Conservation (phyloP, 2,888 invertebrate species). For the Thelaira solivaga region DNA sequence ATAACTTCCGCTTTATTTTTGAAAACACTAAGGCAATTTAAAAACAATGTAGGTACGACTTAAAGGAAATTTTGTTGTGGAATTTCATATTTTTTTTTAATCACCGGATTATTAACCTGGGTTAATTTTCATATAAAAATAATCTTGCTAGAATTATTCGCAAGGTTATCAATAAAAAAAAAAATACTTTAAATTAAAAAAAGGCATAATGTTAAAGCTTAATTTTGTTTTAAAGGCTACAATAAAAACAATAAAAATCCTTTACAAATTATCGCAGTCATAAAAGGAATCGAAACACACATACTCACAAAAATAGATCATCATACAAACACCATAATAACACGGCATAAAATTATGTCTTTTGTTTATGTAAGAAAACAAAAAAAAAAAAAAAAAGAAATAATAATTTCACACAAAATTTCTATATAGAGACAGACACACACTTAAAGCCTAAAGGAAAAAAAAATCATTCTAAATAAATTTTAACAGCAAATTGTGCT, state of each 20-base stretch:
- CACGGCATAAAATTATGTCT: constrained; percentile 12
- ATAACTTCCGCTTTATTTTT: too few relatives aligned
- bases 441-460: background rate
- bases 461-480: constrained; percentile 6
- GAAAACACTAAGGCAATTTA: too few relatives aligned
- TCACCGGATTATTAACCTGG: too few relatives aligned
- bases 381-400: background rate
- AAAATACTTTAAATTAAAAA: too few relatives aligned
- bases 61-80: too few relatives aligned
- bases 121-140: too few relatives aligned
- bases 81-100: too few relatives aligned
- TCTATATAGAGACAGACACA: background rate
- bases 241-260: constrained; percentile 38
- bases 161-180: too few relatives aligned
- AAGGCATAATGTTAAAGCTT: too few relatives aligned
- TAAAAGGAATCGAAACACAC: background rate
- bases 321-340: background rate
- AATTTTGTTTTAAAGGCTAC: background rate
- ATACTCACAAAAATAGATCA: background rate
- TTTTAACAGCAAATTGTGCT: constrained; percentile 20
- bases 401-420: constrained; percentile 15
- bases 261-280: constrained; percentile 50
- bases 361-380: constrained; percentile 8
- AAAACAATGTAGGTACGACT: too few relatives aligned
- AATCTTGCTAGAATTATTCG: background rate